These are phyloP conservation scores for Cetoscarus ocellatus DNA, from an alignment of 2,797 vertebrate genomes.

Conservation along the genomic window DNA sequence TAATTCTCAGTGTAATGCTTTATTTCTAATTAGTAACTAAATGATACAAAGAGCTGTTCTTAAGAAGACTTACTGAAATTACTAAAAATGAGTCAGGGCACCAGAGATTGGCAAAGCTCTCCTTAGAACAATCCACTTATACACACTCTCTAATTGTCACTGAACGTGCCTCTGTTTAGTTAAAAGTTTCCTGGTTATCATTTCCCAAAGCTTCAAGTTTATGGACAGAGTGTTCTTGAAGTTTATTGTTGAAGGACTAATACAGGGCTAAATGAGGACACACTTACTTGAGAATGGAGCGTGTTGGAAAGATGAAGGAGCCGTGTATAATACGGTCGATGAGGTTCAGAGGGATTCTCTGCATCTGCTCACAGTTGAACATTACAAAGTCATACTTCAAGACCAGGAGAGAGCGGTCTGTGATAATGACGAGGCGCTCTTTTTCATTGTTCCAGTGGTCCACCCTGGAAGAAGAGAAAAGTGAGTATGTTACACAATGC, in stretches of 20 bases:
- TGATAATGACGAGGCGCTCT: constrained; percentile 84
- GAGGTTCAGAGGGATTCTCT: constrained; percentile 80
- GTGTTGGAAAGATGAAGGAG: constrained; percentile 83
- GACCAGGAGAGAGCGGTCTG: constrained; percentile 82
- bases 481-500: background rate
- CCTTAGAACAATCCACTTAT: background rate
- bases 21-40: constrained; percentile 41
- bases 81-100: constrained; percentile 18
- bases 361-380: constrained; percentile 84
- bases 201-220: constrained; percentile 16
- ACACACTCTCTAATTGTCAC: background rate
- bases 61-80: constrained; percentile 21
- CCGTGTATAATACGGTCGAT: constrained; percentile 82
- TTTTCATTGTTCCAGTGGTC: constrained; percentile 93
- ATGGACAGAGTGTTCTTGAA: background rate
- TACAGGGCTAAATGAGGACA: background rate
- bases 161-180: background rate
- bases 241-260: constrained; percentile 6
- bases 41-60: constrained; percentile 30
- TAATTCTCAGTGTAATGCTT: constrained; percentile 47
- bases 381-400: constrained; percentile 90
- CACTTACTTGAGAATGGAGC: constrained; percentile 87
- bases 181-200: constrained; percentile 14
- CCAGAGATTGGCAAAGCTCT: constrained; percentile 6
- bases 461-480: constrained; percentile 69